phyloP scores from a whole-genome alignment of 2,113 vertebrate species.

The Chaetorhynchus papuensis region DNA sequence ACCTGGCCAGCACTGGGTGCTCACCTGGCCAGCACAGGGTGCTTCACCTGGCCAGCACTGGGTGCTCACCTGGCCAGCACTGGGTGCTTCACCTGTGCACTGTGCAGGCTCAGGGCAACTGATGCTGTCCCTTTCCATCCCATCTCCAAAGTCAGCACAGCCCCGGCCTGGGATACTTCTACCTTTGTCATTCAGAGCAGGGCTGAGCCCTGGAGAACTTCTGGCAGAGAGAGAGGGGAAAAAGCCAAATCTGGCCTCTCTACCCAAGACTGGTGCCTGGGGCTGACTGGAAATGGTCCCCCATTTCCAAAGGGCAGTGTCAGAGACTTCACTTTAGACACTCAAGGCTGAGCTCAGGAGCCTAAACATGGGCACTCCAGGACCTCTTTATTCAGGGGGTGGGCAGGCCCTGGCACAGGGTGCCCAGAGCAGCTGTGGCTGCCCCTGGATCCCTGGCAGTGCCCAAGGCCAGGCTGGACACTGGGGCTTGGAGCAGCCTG shows the following conservation, averaged over 20 bases:
- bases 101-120: neutral
- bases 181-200: neutral
- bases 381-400: neutral
- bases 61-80: too few relatives aligned
- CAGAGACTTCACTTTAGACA: neutral
- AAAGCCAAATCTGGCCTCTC: neutral
- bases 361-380: neutral
- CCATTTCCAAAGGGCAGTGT: neutral
- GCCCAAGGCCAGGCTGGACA: neutral
- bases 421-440: neutral
- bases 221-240: neutral
- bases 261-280: neutral
- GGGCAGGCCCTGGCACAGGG: neutral
- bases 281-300: neutral
- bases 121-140: too few relatives aligned
- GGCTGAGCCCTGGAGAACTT: neutral
- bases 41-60: neutral
- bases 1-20: neutral
- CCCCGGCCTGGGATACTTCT: neutral
- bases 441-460: neutral
- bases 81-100: fast-evolving
- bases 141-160: neutral
- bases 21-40: neutral
- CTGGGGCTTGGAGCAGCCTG: fast-evolving
- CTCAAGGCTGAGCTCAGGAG: neutral